Evolutionary conservation across 2,888 invertebrate species (phyloP), one percentile per base, ranked within the genome.

Genomic region (Hirtodrosophila histrioides): DNA sequence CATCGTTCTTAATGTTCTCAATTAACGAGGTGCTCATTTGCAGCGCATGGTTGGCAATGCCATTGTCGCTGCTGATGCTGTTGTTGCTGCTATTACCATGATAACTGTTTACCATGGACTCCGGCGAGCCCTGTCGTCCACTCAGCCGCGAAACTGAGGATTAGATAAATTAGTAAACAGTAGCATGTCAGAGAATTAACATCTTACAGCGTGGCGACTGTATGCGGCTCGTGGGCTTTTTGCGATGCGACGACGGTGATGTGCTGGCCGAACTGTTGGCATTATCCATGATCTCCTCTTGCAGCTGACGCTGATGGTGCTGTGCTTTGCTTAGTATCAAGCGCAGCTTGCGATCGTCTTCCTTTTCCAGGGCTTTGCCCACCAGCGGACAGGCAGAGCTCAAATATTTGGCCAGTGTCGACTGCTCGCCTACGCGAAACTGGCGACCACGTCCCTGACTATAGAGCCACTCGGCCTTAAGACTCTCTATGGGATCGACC

Each of bases 381-480:
- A 95, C 95, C 72, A 96, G 92, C 0, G 97, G 97, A 89, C 97
- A 97, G 3, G 95, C 95, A 12, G 95, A 94, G 2, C 96, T 94
- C 46, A 98, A 93, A 92, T 98, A 98, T 77, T 96, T 95, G 49
- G 95, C 94, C 43, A 98, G 92, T 62, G 95, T 94, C 10, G 94
- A 92, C 82, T 98, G 98, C 89, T 98, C 97, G 0, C 98, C 98
- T 11, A 95, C 92, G 57, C 96, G 95, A 92, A 95, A 98, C 90
- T 97, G 96, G 64, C 97, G 94, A 0, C 98, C 98, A 84, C 96
- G 95, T 44, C 98, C 98, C 93, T 98, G 98, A 72, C 97, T 97
- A 92, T 97, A 98, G 60, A 98, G 92, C 98, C 98, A 98, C 91
- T 98, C 98, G 0, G 97, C 98, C 92, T 97, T 96, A 76, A 98